Evolutionary conservation across 2,113 vertebrate genomes (phyloP).

Genomic region (Megaceryle torquata): DNA sequence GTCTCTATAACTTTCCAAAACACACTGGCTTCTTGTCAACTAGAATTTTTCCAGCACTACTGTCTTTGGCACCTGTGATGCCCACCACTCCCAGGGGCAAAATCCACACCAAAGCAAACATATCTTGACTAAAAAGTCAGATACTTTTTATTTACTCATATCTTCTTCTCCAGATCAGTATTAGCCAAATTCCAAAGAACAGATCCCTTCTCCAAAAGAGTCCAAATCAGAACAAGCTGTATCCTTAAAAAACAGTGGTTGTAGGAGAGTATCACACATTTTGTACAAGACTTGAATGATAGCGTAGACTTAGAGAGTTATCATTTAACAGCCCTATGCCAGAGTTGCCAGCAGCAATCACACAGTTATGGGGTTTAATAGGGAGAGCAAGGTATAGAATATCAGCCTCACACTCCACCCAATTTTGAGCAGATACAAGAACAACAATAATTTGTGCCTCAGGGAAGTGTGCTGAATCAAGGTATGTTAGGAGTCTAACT

Average conservation of each 20-base stretch:
- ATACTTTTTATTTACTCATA: fast-evolving
- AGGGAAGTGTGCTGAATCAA: neutral
- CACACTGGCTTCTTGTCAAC: neutral
- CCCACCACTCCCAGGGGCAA: neutral
- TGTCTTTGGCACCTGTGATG: neutral
- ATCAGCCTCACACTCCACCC: neutral
- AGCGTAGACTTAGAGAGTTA: neutral
- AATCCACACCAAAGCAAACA: neutral
- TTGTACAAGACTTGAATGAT: neutral
- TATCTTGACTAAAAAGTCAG: neutral
- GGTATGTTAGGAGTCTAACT: neutral
- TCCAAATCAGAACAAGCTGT: neutral
- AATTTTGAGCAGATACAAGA: neutral
- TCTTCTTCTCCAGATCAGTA: neutral
- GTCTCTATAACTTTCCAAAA: neutral
- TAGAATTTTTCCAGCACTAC: neutral
- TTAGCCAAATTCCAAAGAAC: neutral
- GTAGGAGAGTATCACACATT: neutral
- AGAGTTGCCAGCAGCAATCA: neutral
- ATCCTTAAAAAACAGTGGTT: neutral
- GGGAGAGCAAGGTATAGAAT: neutral
- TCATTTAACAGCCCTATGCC: neutral
- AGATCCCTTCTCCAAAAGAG: fast-evolving
- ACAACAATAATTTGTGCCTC: neutral
- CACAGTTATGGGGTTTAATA: neutral